Percentiles rank a stretch among this genome's conserved stretches.
These are phyloP conservation scores for Palythoa grandiflora DNA, from an alignment of 92 coral and sea anemone genomes.

Conservation along the genomic window DNA sequence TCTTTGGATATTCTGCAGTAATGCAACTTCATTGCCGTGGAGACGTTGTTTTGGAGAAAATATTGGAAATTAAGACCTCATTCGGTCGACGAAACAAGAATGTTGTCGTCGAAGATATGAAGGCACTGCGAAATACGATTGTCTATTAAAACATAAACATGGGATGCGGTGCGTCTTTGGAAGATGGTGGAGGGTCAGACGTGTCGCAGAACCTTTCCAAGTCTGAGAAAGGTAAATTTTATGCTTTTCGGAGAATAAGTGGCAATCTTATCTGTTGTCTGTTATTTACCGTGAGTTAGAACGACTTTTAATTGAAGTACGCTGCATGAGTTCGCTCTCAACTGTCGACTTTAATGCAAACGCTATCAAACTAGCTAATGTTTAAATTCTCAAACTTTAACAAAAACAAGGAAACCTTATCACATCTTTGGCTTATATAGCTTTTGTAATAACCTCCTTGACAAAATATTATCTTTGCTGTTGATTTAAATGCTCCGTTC, in stretches of 20 bases:
- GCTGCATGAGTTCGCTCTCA: no score
- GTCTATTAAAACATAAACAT: constrained; percentile 43
- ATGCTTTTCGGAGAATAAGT: not conserved
- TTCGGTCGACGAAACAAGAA: constrained; percentile 24
- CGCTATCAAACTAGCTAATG: no score
- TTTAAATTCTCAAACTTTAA: no score
- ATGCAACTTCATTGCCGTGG: not conserved
- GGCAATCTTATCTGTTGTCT: not conserved
- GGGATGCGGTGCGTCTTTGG: constrained; percentile 81
- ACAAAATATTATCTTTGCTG: not conserved
- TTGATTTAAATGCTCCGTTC: not conserved
- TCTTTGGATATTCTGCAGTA: constrained; percentile 11
- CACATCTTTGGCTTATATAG: not conserved
- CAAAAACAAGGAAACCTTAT: not conserved
- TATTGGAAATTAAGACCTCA: constrained; percentile 29
- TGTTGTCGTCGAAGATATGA: not conserved
- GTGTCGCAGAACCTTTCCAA: constrained; percentile 38
- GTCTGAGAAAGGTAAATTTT: constrained; percentile 70
- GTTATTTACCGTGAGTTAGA: not conserved
- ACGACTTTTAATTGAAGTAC: not conserved
- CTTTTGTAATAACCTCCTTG: not conserved
- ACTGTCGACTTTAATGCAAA: no score
- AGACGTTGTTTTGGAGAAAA: constrained; percentile 16
- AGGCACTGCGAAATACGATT: constrained; percentile 14
- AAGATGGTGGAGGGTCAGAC: constrained; percentile 54